Evolutionary conservation across 1,140 invertebrate species (phyloP).

Genomic region (Microplitis mediator): DNA sequence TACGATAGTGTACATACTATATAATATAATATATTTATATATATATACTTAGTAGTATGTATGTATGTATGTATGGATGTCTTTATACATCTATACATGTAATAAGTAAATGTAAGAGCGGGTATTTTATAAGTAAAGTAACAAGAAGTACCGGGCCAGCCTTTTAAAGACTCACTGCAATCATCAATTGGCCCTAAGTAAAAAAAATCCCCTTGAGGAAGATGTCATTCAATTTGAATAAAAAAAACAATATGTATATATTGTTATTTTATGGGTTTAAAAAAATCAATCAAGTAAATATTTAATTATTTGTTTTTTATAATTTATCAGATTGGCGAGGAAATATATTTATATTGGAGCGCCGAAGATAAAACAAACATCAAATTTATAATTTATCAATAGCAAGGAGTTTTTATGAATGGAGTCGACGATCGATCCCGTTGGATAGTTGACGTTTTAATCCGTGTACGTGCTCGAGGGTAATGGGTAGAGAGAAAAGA

Average conservation of each 20-base stretch:
- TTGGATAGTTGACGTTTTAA: constrained; percentile 8
- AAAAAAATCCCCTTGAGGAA: background rate
- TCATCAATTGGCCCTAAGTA: constrained; percentile 17
- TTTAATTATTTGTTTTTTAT: too few species aligned
- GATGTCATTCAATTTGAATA: background rate
- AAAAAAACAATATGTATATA: background rate
- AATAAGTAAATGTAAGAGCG: background rate
- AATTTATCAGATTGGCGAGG: too few species aligned
- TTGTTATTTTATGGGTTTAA: too few species aligned
- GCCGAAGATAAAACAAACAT: background rate
- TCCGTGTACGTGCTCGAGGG: constrained; percentile 12
- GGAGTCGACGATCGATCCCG: constrained; percentile 1
- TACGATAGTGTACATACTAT: background rate
- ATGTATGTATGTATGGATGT: background rate
- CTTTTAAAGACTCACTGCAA: background rate
- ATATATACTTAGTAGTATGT: background rate
- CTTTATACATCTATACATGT: too few species aligned
- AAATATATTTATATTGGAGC: background rate
- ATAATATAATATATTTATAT: background rate
- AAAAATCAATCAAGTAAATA: too few species aligned
- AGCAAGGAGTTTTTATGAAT: constrained; percentile 10
- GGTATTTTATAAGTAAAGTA: constrained; percentile 34
- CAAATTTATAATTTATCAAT: background rate
- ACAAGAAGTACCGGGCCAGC: background rate
- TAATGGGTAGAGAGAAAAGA: constrained; percentile 19